Base-by-base conservation (phyloP, 2,797 vertebrate species). In the Yasuhikotakia modesta region DNA sequence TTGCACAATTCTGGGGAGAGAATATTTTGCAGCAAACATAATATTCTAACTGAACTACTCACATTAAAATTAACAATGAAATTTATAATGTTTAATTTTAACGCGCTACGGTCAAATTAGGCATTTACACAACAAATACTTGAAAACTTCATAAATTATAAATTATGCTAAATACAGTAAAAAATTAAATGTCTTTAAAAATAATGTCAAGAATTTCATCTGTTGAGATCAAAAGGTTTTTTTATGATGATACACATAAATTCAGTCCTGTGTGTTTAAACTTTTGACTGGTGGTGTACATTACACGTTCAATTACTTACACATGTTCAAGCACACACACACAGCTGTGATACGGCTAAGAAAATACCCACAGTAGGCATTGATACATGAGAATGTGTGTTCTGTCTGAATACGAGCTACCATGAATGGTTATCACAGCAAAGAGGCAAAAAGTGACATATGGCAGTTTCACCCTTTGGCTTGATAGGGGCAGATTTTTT, bases 341-440 rank as follows among this genome's bases (percentile, higher is more conserved):
- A 58, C 61, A 65, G 48, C 43, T 57, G 67, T 53, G 46, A 73
- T 69, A 75, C 35, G 27, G 21, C 19, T 27, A 32, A 81, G 48
- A 76, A 79, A 83, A 64, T 60, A 75, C 66, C 35, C 66, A 72
- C 35, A 68, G 66, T 43, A 72, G 69, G 24, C 65, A 63, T 50
- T 79, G 75, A 81, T 81, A 77, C 73, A 73, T 75, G 79, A 84
- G 58, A 58, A 73, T 16, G 63, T 22, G 58, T 61, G 52, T 27
- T 75, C 55, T 60, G 10, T 50, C 65, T 76, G 76, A 65, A 82
- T 52, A 65, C 72, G 70, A 65, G 24, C 32, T 66, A 75, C 73
- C 52, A 76, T 69, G 63, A 60, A 64, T 22, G 68, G 70, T 73
- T 68, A 79, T 50, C 68, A 80, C 78, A 75, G 68, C 19, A 35